phyloP scores from a whole-genome alignment of 2,797 vertebrate species.

The Aulostomus chinensis region DNA sequence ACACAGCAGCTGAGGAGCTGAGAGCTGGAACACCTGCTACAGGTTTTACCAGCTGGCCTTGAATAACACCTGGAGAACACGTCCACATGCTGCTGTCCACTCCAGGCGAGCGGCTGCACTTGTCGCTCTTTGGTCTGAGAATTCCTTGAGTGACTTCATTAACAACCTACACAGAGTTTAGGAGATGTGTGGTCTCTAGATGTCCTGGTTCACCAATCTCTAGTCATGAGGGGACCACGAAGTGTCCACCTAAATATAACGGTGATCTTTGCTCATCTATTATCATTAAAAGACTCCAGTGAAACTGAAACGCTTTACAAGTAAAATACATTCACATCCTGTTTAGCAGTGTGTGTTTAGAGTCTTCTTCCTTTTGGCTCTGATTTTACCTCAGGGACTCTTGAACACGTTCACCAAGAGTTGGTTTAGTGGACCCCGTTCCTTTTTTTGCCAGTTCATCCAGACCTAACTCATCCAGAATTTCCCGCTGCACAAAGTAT shows the following conservation, averaged over 20 bases:
- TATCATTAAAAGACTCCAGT: neutral
- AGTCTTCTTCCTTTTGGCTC: neutral
- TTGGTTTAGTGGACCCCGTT: slow-evolving; percentile 43
- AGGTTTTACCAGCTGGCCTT: slow-evolving; percentile 42
- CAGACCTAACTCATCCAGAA: slow-evolving; percentile 81
- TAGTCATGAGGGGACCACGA: neutral
- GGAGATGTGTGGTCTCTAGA: too few relatives aligned
- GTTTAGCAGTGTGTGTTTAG: neutral
- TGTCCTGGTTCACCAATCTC: too few relatives aligned
- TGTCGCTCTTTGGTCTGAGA: too few relatives aligned
- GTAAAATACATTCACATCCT: too few relatives aligned
- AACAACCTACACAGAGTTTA: too few relatives aligned
- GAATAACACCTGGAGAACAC: slow-evolving; percentile 7
- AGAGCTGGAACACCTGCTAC: slow-evolving; percentile 34
- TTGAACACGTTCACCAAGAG: slow-evolving; percentile 47
- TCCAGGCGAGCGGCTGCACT: too few relatives aligned
- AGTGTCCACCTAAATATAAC: neutral
- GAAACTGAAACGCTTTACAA: too few relatives aligned
- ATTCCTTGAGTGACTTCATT: too few relatives aligned
- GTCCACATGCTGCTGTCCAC: too few relatives aligned
- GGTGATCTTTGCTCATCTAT: slow-evolving; percentile 18
- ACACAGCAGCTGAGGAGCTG: slow-evolving; percentile 4
- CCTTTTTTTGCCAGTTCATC: slow-evolving; percentile 80
- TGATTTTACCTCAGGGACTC: slow-evolving; percentile 69
- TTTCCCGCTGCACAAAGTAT: slow-evolving; percentile 67